A percentile compares a stretch with the other conserved stretches of the same genome.
These are phyloP conservation scores for Hirtodrosophila cameraria DNA, from an alignment of 2,888 invertebrate species.

Conservation along the genomic window DNA sequence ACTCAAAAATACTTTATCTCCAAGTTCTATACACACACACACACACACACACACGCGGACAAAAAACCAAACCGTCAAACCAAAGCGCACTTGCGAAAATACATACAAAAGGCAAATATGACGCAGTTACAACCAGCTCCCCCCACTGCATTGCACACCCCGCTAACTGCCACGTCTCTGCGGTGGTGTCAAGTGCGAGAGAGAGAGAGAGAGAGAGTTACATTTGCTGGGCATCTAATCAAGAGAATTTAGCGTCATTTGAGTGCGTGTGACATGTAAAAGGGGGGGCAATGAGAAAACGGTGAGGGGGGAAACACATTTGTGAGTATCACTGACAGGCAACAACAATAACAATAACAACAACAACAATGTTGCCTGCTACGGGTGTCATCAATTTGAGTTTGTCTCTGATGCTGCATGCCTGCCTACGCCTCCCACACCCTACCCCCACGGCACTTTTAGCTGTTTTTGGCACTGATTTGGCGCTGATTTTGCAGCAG, in stretches of 20 bases:
- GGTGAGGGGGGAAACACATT: slow-evolving; percentile 26
- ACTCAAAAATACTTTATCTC: slow-evolving; percentile 4
- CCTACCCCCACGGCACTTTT: background rate
- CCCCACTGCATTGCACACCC: background rate
- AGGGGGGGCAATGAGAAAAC: background rate
- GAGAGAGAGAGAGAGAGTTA: slow-evolving; percentile 14
- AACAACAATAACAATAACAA: too few relatives aligned
- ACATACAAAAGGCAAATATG: slow-evolving; percentile 30
- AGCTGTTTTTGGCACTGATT: slow-evolving; percentile 66
- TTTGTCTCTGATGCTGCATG: slow-evolving; percentile 40
- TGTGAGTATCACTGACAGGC: slow-evolving; percentile 72
- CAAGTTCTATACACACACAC: background rate
- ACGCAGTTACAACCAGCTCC: slow-evolving; percentile 1
- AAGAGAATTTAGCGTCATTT: slow-evolving; percentile 76
- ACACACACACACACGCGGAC: too few relatives aligned
- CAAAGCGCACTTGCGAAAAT: slow-evolving; percentile 18
- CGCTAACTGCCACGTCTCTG: background rate
- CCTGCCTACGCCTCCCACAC: background rate
- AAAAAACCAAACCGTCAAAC: slow-evolving; percentile 1
- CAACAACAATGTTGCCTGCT: slow-evolving; percentile 33
- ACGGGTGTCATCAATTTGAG: slow-evolving; percentile 78
- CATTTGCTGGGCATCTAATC: slow-evolving; percentile 71
- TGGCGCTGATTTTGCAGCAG: slow-evolving; percentile 69
- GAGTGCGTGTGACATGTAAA: slow-evolving; percentile 65
- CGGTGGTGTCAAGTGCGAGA: slow-evolving; percentile 8